A percentile compares a stretch with the other conserved stretches of the same genome.
Conservation (phyloP, 1,140 invertebrate genomes). For the Pseudomyrmex cubaensis region DNA sequence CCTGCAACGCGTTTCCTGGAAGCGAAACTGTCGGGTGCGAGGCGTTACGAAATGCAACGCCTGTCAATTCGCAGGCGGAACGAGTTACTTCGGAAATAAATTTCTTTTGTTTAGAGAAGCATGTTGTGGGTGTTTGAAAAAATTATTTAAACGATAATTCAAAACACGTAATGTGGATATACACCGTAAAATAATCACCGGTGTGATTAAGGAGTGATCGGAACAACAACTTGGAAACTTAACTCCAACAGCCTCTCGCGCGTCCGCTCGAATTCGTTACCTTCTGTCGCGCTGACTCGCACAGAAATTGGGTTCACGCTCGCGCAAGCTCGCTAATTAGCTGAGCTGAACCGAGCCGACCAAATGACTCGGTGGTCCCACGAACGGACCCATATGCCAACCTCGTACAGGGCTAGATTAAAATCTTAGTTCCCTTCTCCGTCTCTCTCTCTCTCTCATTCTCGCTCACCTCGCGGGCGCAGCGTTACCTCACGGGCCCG, state of each 20-base stretch:
- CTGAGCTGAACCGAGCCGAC: constrained; percentile 58
- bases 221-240: not conserved
- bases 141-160: too few species aligned
- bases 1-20: constrained; percentile 26
- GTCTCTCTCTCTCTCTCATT: constrained; percentile 38
- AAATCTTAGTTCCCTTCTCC: constrained; percentile 73
- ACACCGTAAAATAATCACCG: not conserved
- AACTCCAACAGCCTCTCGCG: not conserved
- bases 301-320: constrained; percentile 79
- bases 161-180: too few species aligned
- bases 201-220: not conserved
- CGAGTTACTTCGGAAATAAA: constrained; percentile 12
- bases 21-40: constrained; percentile 24
- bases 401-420: constrained; percentile 72
- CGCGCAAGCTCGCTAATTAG: constrained; percentile 79
- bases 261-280: constrained; percentile 18
- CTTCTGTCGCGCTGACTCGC: constrained; percentile 70
- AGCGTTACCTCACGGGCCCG: constrained; percentile 12
- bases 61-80: constrained; percentile 40
- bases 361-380: constrained; percentile 80
- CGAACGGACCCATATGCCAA: constrained; percentile 77
- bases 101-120: not conserved
- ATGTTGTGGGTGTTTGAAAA: too few species aligned
- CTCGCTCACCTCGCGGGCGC: constrained; percentile 8
- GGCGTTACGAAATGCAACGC: constrained; percentile 46